These are phyloP conservation scores for Tetraneura akinire DNA, from an alignment of 1,140 invertebrate genomes.

Conservation along the genomic window DNA sequence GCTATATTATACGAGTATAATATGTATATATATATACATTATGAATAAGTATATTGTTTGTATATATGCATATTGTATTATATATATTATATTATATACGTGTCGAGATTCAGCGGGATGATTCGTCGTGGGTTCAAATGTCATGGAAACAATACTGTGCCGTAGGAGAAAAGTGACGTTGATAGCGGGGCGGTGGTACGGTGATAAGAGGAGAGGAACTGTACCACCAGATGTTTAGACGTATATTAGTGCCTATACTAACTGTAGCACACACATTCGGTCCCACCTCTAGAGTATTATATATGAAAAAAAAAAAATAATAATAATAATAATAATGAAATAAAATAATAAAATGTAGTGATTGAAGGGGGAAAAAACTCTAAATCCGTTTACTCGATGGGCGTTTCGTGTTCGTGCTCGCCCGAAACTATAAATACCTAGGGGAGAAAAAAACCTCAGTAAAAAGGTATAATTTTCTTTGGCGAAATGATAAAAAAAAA, in stretches of 20 bases:
- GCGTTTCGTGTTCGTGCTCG: constrained; percentile 25
- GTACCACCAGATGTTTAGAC: constrained; percentile 26
- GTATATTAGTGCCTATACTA: neutral
- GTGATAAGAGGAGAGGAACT: neutral
- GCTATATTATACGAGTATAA: neutral
- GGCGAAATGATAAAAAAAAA: neutral
- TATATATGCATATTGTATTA: too few species aligned
- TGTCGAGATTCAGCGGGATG: constrained; percentile 28
- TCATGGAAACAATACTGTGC: neutral
- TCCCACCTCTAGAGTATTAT: constrained; percentile 25
- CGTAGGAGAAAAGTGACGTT: too few species aligned
- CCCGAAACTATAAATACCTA: neutral
- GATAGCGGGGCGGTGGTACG: neutral
- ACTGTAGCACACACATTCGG: neutral
- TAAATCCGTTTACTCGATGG: constrained; percentile 31
- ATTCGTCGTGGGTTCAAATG: constrained; percentile 41
- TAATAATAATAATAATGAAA: constrained; percentile 34
- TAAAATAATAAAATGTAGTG: too few species aligned
- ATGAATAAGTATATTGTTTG: neutral
- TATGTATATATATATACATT: neutral
- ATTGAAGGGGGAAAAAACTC: constrained; percentile 23
- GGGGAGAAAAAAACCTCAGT: constrained; percentile 1
- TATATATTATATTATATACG: too few species aligned
- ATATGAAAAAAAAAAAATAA: constrained; percentile 10
- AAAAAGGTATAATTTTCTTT: constrained; percentile 27